Evolutionary conservation across 2,113 vertebrate species (phyloP), one percentile per base, ranked within the genome.

Genomic region (Pseudopipra pipra): DNA sequence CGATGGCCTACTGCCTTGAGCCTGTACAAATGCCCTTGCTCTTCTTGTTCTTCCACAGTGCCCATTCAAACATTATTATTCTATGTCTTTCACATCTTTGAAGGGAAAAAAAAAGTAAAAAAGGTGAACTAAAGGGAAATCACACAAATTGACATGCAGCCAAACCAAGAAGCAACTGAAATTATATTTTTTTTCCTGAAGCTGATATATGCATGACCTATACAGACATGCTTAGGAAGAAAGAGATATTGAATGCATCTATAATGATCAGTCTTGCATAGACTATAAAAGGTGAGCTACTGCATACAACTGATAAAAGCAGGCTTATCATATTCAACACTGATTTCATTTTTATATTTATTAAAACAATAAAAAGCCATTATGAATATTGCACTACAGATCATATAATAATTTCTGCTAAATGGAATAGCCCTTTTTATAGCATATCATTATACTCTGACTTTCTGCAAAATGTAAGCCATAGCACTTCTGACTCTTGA

Each of bases 261-360:
- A 6, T 86, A 77, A 66, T 30, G 30, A 74, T 51, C 51, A 62
- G 33, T 90, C 43, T 76, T 92, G 43, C 33, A 71, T 27, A 59
- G 63, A 44, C 39, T 62, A 44, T 68, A 72, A 95, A 92, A 87
- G 17, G 13, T 79, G 25, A 77, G 73, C 8, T 75, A 85, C 43
- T n/a, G 41, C 19, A 78, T 91, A 84, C 85, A 92, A 75, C 56
- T 73, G 28, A 58, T 82, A 92, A 85, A 95, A 94, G 14, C 20
- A 72, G 17, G 25, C 9, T 71, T 9, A 46, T 81, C 47, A 78
- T 68, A 72, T 84, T 91, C 80, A 90, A 66, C 35, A 81, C 12
- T 43, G n/a, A 73, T 91, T 95, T 87, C 8, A 43, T 88, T 90
- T 78, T 90, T 81, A 52, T 89, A 78, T 84, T 87, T 93, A 87